Evolutionary conservation across 2,113 vertebrate species (phyloP), one percentile per base, ranked within the genome.

Genomic region (Vicugna pacos): DNA sequence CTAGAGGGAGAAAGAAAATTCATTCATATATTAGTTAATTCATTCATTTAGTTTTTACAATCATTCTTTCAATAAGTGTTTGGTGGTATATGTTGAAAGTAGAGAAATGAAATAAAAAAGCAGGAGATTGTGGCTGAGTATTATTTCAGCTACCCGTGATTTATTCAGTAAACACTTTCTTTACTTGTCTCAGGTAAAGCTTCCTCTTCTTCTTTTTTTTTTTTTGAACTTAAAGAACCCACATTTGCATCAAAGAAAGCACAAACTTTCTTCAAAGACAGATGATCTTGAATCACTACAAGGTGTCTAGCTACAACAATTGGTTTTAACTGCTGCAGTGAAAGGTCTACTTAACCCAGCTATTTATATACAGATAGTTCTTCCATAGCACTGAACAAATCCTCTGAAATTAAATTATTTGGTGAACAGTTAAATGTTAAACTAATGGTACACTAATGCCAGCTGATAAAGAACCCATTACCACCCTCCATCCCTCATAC

Each of bases 241-340:
- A 88, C 69, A 83, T 96, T 89, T 95, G 60, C 64, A 89, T 94
- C 42, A 95, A 95, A 97, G 64, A 94, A 97, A 97, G 73, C 62
- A 77, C 19, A 91, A 35, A 96, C 56, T 97, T 97, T 87, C 81
- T 98, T 97, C 95, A 97, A 91, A 97, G 80, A 87, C 92, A 60
- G 30, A 93, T 86, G 46, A 92, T 97, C 93, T 77, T 96, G 75
- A 98, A 96, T 86, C 70, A 95, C 76, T 93, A 28, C 30, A 76
- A 95, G 85, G 84, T 94, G 54, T 96, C 91, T 86, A 95, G 89
- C 84, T 98, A 75, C 84, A 94, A 86, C 72, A 97, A 83, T 92
- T 76, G 73, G 32, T 95, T 97, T 91, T 60, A 97, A 92, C 91
- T 96, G 91, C 35, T 89, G 46, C 77, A 91, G 91, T 5, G 6